Base-by-base conservation (phyloP, 2,888 invertebrate species). In the Drosophila melanosoma region DNA sequence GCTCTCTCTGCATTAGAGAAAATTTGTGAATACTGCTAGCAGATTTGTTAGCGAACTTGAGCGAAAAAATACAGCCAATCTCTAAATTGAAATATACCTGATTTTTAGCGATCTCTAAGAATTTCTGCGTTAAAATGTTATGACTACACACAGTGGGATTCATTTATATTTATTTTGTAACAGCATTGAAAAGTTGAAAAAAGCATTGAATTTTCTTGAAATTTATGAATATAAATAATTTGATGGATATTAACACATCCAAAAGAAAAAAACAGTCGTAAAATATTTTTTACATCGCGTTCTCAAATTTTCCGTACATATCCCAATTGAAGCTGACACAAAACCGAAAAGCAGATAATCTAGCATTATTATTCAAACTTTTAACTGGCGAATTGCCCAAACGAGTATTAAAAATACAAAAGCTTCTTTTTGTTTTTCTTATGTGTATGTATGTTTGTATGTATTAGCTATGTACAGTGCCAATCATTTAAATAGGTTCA, bases 331-430 rank as follows among this genome's bases (percentile, higher is more conserved):
- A 45, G 23, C 15, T 23, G 45, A 23, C 45, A 45, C 23, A 45
- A 23, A 45, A 45, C 8, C 15, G 8, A 45, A 45, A 45, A 23
- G 15, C 45, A 45, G 15, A 15, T 45, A 45, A 45, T 45, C 4
- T 23, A 8, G 8, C 8, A 23, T 45, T 23, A 45, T 45, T 45
- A 45, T 45, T 45, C 23, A 23, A 45, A 45, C 1, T 45, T 23
- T 23, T 23, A 45, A 45, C 45, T 45, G 45, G 45, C 45, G 15
- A 15, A 23, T 23, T 45, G 45, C 45, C 45, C 45, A 45, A 45
- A 45, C 23, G 23, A 45, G 23, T 23, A 45, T 45, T 45, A 45
- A 15, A 15, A 8, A 17, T 2, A 17, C 3, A 1, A 45, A 45
- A 45, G 12, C 12, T 45, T 45, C 7, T 45, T 15, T 15, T 8